phyloP scores from a whole-genome alignment of 1,140 invertebrate genomes.

The Saxidomus purpurata region DNA sequence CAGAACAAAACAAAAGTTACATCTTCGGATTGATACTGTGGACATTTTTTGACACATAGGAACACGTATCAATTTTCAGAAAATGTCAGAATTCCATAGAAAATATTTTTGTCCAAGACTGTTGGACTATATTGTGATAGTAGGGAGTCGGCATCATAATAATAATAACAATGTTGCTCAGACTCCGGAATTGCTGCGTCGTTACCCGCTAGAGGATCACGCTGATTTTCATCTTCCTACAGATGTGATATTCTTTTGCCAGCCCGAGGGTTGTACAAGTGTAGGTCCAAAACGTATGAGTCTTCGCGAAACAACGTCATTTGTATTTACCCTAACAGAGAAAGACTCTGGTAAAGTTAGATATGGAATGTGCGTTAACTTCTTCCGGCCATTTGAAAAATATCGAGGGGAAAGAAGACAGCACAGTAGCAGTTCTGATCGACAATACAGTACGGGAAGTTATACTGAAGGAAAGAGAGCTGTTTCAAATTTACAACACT shows the following conservation, averaged over 20 bases:
- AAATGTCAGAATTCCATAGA: constrained; percentile 77
- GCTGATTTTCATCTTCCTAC: constrained; percentile 97
- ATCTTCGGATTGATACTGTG: not conserved
- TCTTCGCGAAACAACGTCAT: constrained; percentile 95
- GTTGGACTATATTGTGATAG: constrained; percentile 98
- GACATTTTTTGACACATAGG: not conserved
- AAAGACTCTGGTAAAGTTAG: constrained; percentile 97
- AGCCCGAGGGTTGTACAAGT: constrained; percentile 98
- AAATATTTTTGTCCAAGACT: constrained; percentile 89
- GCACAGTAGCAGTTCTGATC: constrained; percentile 36
- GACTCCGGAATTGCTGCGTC: constrained; percentile 87
- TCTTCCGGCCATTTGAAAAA: constrained; percentile 96
- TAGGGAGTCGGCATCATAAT: constrained; percentile 93
- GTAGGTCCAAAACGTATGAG: constrained; percentile 93
- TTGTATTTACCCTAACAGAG: constrained; percentile 99
- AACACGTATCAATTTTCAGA: not conserved
- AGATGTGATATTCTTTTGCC: constrained; percentile 99
- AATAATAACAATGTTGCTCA: constrained; percentile 85
- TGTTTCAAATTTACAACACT: constrained; percentile 85
- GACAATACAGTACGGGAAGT: constrained; percentile 56
- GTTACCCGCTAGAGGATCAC: constrained; percentile 99
- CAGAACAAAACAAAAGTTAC: not conserved
- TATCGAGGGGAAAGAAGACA: constrained; percentile 54
- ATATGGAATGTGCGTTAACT: constrained; percentile 98
- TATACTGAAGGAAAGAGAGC: constrained; percentile 69